phyloP scores from a whole-genome alignment of 1,140 invertebrate species.

The Delia radicum region DNA sequence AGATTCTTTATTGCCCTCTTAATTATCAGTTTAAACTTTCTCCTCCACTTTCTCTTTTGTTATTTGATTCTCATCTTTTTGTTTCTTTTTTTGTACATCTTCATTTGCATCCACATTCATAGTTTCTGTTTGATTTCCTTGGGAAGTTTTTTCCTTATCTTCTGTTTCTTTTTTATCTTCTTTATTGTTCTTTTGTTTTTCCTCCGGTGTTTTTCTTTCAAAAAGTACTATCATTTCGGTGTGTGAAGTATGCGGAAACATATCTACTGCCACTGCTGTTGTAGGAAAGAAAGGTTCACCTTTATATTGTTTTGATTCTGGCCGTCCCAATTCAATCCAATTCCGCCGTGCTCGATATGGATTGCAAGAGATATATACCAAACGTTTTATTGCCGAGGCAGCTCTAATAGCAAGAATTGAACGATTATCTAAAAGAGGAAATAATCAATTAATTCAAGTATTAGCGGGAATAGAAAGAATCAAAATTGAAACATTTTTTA shows the following conservation, averaged over 20 bases:
- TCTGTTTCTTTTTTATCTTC: not conserved
- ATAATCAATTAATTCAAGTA: no score
- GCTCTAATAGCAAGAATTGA: slow-evolving; percentile 78
- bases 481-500: not conserved
- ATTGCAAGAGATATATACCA: slow-evolving; percentile 93
- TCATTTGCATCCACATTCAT: not conserved
- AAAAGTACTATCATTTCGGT: slow-evolving; percentile 86
- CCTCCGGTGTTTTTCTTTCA: slow-evolving; percentile 60
- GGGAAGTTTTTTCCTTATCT: not conserved
- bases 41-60: not conserved
- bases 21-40: not conserved
- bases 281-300: slow-evolving; percentile 80
- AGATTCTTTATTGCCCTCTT: no score
- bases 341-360: slow-evolving; percentile 81
- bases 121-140: not conserved
- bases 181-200: not conserved
- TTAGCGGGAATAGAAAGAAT: not conserved
- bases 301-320: slow-evolving; percentile 76
- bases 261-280: slow-evolving; percentile 83
- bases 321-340: slow-evolving; percentile 82
- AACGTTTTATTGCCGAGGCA: slow-evolving; percentile 69
- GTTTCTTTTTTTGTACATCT: not conserved
- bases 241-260: slow-evolving; percentile 92
- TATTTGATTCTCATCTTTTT: no score
- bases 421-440: slow-evolving; percentile 66